Percentiles rank a stretch among this genome's conserved stretches.
These are phyloP conservation scores for Hydractinia echinata DNA, from an alignment of 30 jellyfish, hydroid and myxozoan genomes.

Conservation along the genomic window DNA sequence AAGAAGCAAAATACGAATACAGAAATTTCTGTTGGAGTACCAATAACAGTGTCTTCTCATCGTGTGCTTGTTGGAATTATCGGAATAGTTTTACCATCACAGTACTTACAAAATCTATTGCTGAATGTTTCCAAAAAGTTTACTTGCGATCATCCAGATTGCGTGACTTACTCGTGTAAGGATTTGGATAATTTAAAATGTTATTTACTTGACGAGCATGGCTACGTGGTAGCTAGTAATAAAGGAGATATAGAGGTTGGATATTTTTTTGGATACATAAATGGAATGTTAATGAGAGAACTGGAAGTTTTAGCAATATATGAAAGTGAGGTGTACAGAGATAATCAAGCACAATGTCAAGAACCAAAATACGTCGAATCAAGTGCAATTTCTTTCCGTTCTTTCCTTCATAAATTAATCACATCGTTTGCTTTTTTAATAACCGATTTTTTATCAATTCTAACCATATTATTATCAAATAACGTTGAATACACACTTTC, in stretches of 20 bases:
- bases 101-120: not conserved
- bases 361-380: constrained; percentile 12
- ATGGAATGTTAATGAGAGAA: constrained; percentile 46
- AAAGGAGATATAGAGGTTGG: constrained; percentile 61
- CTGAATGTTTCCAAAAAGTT: not conserved
- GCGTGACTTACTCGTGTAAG: not conserved
- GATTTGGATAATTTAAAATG: constrained; percentile 16
- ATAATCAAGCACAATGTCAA: constrained; percentile 61
- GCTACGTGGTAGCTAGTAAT: constrained; percentile 63
- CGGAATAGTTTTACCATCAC: not conserved
- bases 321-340: constrained; percentile 17
- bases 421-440: not conserved
- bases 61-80: not conserved
- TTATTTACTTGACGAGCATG: constrained; percentile 71
- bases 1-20: not conserved
- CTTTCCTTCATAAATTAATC: not conserved
- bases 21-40: not conserved
- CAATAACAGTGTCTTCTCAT: not conserved
- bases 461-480: not conserved
- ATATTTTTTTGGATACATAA: constrained; percentile 44
- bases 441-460: not conserved
- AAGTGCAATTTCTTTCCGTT: constrained; percentile 9
- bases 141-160: not conserved
- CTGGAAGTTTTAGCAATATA: not conserved
- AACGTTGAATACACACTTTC: not conserved